phyloP scores from a whole-genome alignment of 35 echinoderm and acorn worm genomes.

The Heliocidaris tuberculata region DNA sequence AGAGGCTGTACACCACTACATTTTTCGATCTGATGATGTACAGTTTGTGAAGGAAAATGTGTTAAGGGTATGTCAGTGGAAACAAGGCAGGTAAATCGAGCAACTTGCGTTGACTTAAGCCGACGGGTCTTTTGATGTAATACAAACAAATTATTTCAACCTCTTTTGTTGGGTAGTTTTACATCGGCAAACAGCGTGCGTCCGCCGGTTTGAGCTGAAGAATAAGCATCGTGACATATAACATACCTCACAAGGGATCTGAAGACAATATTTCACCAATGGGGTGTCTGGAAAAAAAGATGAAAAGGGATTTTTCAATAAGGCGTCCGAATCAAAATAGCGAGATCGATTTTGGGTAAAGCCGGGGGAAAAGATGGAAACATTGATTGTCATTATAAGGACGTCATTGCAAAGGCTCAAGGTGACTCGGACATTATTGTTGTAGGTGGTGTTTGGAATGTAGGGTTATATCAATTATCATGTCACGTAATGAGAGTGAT shows the following conservation, averaged over 20 bases:
- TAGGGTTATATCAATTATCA: neutral
- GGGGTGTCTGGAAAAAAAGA: neutral
- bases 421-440: neutral
- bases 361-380: neutral
- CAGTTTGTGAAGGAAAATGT: neutral
- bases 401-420: neutral
- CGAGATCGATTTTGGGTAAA: neutral
- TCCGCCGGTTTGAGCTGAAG: neutral
- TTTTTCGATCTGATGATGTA: neutral
- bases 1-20: neutral
- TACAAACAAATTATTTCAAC: conserved; percentile 6
- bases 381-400: neutral
- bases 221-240: neutral
- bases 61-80: neutral
- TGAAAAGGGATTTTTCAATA: neutral
- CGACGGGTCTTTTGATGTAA: neutral
- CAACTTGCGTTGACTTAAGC: neutral
- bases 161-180: conserved; percentile 11
- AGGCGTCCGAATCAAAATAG: neutral
- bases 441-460: neutral
- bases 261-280: neutral
- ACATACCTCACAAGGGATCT: neutral
- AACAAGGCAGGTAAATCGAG: neutral
- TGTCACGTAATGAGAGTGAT: neutral
- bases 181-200: neutral